Base-by-base conservation (phyloP, 1,140 invertebrate species). In the Copidosoma floridanum region DNA sequence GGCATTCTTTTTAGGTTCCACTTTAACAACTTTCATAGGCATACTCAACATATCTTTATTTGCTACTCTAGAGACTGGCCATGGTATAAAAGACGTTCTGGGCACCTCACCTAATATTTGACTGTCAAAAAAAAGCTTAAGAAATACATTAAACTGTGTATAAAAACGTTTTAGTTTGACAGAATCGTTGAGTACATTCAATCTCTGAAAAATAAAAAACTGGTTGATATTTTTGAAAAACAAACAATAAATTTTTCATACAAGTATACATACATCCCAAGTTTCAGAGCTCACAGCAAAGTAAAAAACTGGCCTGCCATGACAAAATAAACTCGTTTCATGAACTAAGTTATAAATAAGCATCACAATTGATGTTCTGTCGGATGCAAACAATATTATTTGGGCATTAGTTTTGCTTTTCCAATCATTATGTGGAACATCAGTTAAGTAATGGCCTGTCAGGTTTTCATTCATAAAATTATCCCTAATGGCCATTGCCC, bases 121-220 rank as follows among this genome's bases (percentile, higher is more conserved):
- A 24, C 46, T 68, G 44, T 76, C 23, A 61, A 79, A 78, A 35
- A 77, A 48, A 8, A 55, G 41, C 53, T 73, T 58, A 56, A 76
- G 70, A 14, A 75, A 51, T 2, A 73, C 29, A 23, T 20, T 37
- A 18, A n/a, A 47, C 14, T 24, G 55, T 14, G 16, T 24, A 12
- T 63, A 63, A 47, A 35, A 44, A 53, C 38, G 11, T 2, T 11
- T 10, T 2, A 10, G 1, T 18, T 37, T 43, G 35, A 16, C 11
- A 23, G 2, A 18, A 40, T n/a, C 1, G 6, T 40, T 37, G 35
- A 3, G 7, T 24, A 12, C 10, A 2, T 0, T 54, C 5, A 48
- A 2, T n/a, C 24, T 27, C 51, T 55, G 20, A 38, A 61, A 50
- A 29, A 41, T n/a, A n/a, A n/a, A n/a, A n/a, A n/a, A n/a, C n/a